phyloP scores from a whole-genome alignment of 2,797 vertebrate species.

The Pantherophis alleghaniensis region DNA sequence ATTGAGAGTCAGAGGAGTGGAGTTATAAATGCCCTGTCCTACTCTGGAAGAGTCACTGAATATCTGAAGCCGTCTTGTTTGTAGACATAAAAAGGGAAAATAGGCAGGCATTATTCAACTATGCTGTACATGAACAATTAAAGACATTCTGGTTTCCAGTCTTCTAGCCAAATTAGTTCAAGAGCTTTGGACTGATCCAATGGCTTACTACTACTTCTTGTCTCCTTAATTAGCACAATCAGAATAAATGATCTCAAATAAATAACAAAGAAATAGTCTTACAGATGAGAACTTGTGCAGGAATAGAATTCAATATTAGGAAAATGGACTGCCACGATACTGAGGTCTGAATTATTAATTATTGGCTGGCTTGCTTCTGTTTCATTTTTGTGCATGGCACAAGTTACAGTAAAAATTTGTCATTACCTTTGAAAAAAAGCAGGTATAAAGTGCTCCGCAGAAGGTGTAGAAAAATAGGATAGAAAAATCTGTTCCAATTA shows the following conservation, averaged over 20 bases:
- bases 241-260: neutral
- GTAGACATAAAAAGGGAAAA: neutral
- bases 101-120: neutral
- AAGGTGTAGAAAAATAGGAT: conserved; percentile 52
- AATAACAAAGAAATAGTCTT: neutral
- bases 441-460: conserved; percentile 58
- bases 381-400: neutral
- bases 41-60: neutral
- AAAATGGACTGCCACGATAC: neutral
- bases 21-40: neutral
- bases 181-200: neutral
- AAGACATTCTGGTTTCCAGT: neutral
- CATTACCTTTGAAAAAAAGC: conserved; percentile 47
- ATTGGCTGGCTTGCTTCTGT: neutral
- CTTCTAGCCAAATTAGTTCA: neutral
- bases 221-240: neutral
- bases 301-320: neutral
- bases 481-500: conserved; percentile 51
- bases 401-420: conserved; percentile 36
- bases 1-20: neutral
- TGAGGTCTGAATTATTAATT: neutral
- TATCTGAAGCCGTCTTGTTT: neutral
- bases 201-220: neutral
- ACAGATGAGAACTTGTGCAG: neutral
- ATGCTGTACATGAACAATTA: neutral